These are phyloP conservation scores for Drosophila diplacantha DNA, from an alignment of 2,888 invertebrate genomes.

Conservation along the genomic window DNA sequence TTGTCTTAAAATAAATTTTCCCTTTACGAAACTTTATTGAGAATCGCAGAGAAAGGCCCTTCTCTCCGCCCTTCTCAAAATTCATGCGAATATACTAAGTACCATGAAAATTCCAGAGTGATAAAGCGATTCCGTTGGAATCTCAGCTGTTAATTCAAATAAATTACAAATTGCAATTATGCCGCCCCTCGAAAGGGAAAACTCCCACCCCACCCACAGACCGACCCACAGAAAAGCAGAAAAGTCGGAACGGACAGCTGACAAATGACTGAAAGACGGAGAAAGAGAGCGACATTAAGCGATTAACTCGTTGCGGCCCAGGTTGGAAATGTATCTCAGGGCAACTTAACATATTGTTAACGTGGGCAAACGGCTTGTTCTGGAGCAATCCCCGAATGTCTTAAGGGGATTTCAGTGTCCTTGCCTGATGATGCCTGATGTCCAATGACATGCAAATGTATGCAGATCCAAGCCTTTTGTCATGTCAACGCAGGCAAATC, in stretches of 20 bases:
- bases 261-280: constrained; percentile 64
- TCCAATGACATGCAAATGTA: constrained; percentile 75
- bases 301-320: constrained; percentile 67
- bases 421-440: constrained; percentile 62
- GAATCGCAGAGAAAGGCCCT: too few species aligned
- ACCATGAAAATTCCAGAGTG: neutral
- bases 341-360: constrained; percentile 71
- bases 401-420: constrained; percentile 72
- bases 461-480: constrained; percentile 77
- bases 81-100: neutral
- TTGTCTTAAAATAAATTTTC: neutral
- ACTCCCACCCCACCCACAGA: constrained; percentile 2
- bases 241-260: constrained; percentile 52
- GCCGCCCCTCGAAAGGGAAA: constrained; percentile 20
- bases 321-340: constrained; percentile 28
- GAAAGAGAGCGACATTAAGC: constrained; percentile 59
- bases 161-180: constrained; percentile 61
- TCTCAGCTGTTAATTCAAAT: constrained; percentile 57
- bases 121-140: neutral
- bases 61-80: neutral
- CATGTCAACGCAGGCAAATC: constrained; percentile 74
- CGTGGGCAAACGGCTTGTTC: constrained; percentile 59
- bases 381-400: constrained; percentile 49
- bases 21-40: neutral
- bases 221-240: constrained; percentile 10